Conservation (phyloP, 2,888 invertebrate genomes). For the Pedicia rivosa region DNA sequence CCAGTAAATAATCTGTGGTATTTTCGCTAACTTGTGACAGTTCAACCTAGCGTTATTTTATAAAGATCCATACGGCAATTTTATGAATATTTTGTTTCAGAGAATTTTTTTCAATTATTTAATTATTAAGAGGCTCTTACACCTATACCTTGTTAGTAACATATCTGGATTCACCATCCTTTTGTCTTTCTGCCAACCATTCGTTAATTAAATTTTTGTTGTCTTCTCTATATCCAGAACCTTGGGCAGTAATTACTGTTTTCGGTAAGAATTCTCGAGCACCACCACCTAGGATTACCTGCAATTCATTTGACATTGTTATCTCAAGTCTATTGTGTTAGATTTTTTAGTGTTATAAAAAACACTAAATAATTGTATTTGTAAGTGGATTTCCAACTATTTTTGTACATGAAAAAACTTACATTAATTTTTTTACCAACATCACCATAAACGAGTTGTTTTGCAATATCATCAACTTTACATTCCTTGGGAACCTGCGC, state of each 20-base stretch:
- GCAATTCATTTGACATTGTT: no score
- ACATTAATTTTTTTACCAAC: no score
- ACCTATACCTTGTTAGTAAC: no score
- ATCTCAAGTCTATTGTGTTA: no score
- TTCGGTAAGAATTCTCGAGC: constrained; percentile 44
- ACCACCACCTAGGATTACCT: constrained; percentile 67
- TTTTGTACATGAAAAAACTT: no score
- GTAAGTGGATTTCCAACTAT: no score
- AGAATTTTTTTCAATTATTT: no score
- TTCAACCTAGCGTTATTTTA: constrained; percentile 18
- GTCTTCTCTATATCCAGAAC: constrained; percentile 40
- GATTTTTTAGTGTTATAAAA: no score
- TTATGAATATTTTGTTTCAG: no score
- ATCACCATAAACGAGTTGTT: constrained; percentile 45
- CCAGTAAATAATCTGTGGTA: constrained; percentile 41
- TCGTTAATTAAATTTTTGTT: constrained; percentile 46
- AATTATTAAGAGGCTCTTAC: no score
- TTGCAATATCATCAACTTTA: constrained; percentile 51
- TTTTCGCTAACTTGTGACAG: constrained; percentile 30
- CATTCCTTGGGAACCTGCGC: constrained; percentile 32
- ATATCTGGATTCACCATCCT: no score
- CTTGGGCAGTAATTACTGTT: constrained; percentile 32
- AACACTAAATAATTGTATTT: no score
- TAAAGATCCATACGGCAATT: not conserved
- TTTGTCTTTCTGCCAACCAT: constrained; percentile 32